Percentiles rank a stretch among this genome's conserved stretches.
Evolutionary conservation across 1,140 invertebrate species (phyloP).

Genomic region (Zaprionus vittiger): DNA sequence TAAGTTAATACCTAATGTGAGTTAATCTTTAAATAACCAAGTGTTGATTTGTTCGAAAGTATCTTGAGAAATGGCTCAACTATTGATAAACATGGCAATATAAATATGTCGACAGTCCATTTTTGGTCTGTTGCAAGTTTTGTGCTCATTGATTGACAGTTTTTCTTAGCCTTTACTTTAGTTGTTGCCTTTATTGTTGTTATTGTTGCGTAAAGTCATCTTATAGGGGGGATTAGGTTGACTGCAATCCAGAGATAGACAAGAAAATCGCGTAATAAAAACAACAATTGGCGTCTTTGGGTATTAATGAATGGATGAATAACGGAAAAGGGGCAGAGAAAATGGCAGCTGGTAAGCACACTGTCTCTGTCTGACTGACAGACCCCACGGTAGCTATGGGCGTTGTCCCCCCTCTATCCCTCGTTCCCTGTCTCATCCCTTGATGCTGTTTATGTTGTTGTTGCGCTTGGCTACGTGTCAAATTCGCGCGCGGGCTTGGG

Average conservation of each 20-base stretch:
- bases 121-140: conserved; percentile 23
- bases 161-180: conserved; percentile 14
- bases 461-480: conserved; percentile 69
- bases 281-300: conserved; percentile 59
- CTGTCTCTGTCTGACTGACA: conserved; percentile 46
- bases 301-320: conserved; percentile 74
- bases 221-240: conserved; percentile 69
- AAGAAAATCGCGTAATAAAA: conserved; percentile 72
- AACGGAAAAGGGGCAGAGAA: conserved; percentile 1
- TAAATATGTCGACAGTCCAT: conserved; percentile 17
- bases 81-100: conserved; percentile 40
- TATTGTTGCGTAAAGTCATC: conserved; percentile 29
- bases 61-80: conserved; percentile 17
- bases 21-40: background rate
- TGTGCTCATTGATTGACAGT: conserved; percentile 48
- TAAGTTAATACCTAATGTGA: conserved; percentile 13
- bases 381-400: conserved; percentile 42
- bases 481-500: conserved; percentile 58
- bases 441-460: conserved; percentile 55
- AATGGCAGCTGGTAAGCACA: background rate
- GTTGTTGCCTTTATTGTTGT: conserved; percentile 25
- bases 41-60: conserved; percentile 31
- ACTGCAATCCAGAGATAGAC: conserved; percentile 53
- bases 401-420: background rate
- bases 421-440: background rate